These are phyloP conservation scores for Coracias cyanogaster DNA, from an alignment of 2,797 vertebrate species.

Conservation along the genomic window DNA sequence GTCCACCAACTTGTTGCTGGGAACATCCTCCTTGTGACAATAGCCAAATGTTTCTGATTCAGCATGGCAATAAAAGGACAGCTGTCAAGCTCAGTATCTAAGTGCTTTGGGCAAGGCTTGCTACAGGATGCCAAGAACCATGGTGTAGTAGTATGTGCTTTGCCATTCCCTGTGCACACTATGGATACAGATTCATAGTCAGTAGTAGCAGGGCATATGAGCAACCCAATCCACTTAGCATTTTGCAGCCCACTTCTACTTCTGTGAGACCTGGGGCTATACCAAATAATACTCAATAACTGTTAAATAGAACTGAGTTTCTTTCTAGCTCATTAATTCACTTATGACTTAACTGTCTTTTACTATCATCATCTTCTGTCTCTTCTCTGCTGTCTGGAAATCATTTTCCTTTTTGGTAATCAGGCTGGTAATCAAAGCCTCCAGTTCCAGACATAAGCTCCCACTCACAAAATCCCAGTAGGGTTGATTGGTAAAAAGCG, in stretches of 20 bases:
- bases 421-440: constrained; percentile 5
- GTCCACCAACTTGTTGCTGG: neutral
- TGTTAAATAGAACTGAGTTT: neutral
- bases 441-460: neutral
- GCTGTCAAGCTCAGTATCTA: neutral
- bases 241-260: neutral
- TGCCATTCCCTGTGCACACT: neutral
- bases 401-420: neutral
- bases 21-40: neutral
- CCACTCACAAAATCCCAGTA: neutral
- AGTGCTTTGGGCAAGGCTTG: neutral
- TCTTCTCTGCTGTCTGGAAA: neutral
- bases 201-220: neutral
- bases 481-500: neutral
- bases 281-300: neutral
- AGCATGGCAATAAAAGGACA: neutral
- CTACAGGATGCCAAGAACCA: neutral
- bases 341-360: neutral
- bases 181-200: neutral
- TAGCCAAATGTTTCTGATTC: neutral
- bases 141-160: neutral
- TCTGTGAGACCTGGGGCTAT: neutral
- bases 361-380: neutral
- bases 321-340: neutral
- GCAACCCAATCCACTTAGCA: neutral